Conservation (phyloP, 2,888 invertebrate species). For the Coelinius sp. region DNA sequence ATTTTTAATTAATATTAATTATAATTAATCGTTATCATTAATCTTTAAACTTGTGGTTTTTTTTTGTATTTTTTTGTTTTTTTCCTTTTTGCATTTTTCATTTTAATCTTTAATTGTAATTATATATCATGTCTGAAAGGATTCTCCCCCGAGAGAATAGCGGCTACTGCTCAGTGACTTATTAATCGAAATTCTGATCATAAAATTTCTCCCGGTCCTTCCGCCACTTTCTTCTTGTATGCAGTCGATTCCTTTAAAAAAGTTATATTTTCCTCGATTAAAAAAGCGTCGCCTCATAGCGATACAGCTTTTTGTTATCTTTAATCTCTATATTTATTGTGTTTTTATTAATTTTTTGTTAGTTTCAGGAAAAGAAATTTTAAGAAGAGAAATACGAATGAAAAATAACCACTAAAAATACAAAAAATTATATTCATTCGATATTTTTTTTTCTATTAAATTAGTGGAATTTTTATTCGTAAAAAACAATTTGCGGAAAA, state of each 20-base stretch:
- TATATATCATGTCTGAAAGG: constrained; percentile 30
- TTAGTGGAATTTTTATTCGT: constrained; percentile 7
- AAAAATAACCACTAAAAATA: background rate
- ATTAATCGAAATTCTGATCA: constrained; percentile 54
- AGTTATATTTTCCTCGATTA: constrained; percentile 45
- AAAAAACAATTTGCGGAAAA: constrained; percentile 4
- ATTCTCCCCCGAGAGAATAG: constrained; percentile 27
- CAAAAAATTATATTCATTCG: background rate
- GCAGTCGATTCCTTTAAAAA: constrained; percentile 85
- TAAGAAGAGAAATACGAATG: constrained; percentile 1
- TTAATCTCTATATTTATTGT: constrained; percentile 4
- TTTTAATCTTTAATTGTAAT: constrained; percentile 21
- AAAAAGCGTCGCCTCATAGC: constrained; percentile 31
- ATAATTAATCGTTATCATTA: constrained; percentile 35
- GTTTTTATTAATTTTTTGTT: constrained; percentile 26
- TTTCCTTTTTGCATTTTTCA: constrained; percentile 30
- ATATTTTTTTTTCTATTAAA: background rate
- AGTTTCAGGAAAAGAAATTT: constrained; percentile 28
- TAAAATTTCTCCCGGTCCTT: constrained; percentile 62
- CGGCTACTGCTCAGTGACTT: constrained; percentile 52
- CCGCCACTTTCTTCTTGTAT: constrained; percentile 82
- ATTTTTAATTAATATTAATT: constrained; percentile 32
- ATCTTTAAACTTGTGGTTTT: constrained; percentile 12
- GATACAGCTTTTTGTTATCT: constrained; percentile 30
- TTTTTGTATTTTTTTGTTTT: constrained; percentile 29